phyloP scores from a whole-genome alignment of 2,888 invertebrate species.

The Drosophila nigricruria region DNA sequence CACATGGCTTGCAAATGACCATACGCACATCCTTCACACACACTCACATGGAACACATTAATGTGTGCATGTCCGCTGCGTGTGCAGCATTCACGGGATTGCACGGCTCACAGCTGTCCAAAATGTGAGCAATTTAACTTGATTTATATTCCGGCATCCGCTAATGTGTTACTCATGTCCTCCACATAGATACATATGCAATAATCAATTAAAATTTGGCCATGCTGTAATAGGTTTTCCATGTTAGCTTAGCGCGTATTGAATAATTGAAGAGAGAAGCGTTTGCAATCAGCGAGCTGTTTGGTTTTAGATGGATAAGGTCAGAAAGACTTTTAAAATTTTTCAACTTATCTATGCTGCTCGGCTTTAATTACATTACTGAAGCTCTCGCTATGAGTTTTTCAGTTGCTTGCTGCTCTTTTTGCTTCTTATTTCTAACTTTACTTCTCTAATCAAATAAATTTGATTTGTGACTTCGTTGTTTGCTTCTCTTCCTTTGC shows the following conservation, averaged over 20 bases:
- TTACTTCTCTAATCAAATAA: too few species aligned
- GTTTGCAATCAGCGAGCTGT: not conserved
- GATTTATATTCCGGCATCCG: not conserved
- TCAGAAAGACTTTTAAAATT: not conserved
- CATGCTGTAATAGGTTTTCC: conserved; percentile 4
- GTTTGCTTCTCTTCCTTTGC: not conserved
- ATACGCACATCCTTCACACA: conserved; percentile 1
- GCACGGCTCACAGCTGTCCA: conserved; percentile 7
- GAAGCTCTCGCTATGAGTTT: not conserved
- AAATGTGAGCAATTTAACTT: conserved; percentile 9
- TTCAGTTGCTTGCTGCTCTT: not conserved
- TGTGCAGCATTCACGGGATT: conserved; percentile 8
- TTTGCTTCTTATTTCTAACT: not conserved
- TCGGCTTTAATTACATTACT: not conserved
- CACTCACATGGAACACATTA: not conserved
- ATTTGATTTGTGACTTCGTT: not conserved
- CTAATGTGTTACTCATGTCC: conserved; percentile 9
- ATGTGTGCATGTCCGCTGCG: not conserved
- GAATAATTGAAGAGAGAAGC: conserved; percentile 6
- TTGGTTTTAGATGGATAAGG: not conserved
- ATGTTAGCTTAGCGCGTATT: not conserved
- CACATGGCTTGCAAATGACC: conserved; percentile 39
- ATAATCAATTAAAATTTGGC: conserved; percentile 2
- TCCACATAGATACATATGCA: not conserved
- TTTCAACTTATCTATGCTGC: not conserved